Evolutionary conservation across 2,888 invertebrate species (phyloP).

Genomic region (Pseudococcus viburni): DNA sequence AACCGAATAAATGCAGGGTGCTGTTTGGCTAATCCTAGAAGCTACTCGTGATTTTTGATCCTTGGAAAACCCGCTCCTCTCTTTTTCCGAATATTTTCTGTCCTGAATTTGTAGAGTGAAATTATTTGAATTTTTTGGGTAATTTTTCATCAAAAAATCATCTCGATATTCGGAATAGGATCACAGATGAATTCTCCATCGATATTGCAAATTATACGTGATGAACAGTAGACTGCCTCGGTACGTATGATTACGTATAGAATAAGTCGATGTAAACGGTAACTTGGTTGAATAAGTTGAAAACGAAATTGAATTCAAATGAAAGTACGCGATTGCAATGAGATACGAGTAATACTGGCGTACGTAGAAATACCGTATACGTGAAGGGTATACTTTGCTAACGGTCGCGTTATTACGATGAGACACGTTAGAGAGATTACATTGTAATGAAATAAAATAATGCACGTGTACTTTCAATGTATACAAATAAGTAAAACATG

Average conservation of each 20-base stretch:
- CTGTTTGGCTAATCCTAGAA: too few relatives aligned
- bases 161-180: too few relatives aligned
- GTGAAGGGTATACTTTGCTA: constrained; percentile 2
- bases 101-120: too few relatives aligned
- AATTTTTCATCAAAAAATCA: too few relatives aligned
- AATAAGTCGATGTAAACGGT: neutral
- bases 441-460: constrained; percentile 39
- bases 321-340: neutral
- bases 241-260: too few relatives aligned
- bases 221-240: neutral
- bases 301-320: constrained; percentile 21
- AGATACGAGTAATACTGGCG: constrained; percentile 10
- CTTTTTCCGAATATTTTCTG: too few relatives aligned
- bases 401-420: constrained; percentile 26
- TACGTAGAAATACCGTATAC: constrained; percentile 22
- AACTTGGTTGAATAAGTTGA: constrained; percentile 11
- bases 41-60: too few relatives aligned
- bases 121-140: too few relatives aligned
- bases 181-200: too few relatives aligned
- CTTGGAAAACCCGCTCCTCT: too few relatives aligned
- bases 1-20: neutral
- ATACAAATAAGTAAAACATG: neutral
- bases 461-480: neutral
- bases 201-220: neutral
- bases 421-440: constrained; percentile 10